Evolutionary conservation across 1,140 invertebrate genomes (phyloP).

Genomic region (Yoshiicerus persimilis): DNA sequence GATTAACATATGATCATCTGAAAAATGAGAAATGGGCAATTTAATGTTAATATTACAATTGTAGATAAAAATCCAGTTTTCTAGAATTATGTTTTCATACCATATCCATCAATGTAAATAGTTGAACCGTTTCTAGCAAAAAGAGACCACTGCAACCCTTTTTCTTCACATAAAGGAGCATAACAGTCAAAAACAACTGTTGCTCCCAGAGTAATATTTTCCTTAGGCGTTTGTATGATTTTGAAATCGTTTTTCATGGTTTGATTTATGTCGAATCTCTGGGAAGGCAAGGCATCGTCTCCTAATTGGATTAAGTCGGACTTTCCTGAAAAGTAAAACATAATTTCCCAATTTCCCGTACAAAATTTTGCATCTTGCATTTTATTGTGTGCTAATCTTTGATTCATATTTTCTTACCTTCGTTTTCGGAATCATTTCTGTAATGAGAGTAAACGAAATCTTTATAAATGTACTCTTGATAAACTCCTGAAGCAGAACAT

Average conservation of each 20-base stretch:
- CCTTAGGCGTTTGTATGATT: background rate
- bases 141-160: background rate
- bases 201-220: background rate
- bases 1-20: background rate
- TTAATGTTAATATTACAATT: no score
- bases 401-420: background rate
- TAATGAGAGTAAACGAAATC: background rate
- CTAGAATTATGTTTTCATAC: background rate
- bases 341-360: background rate
- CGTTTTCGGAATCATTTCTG: background rate
- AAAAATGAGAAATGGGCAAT: no score
- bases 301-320: background rate
- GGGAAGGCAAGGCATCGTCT: background rate
- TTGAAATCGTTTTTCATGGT: background rate
- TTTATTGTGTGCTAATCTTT: no score
- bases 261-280: background rate
- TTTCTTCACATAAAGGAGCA: background rate
- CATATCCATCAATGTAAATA: background rate
- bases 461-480: constrained; percentile 14
- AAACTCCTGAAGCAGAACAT: constrained; percentile 19
- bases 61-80: background rate
- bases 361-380: background rate
- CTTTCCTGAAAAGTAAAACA: background rate
- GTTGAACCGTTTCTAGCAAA: background rate
- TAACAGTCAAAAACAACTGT: constrained; percentile 18